Evolutionary conservation across 2,113 vertebrate species (phyloP).

Genomic region (Centropus unirufus): DNA sequence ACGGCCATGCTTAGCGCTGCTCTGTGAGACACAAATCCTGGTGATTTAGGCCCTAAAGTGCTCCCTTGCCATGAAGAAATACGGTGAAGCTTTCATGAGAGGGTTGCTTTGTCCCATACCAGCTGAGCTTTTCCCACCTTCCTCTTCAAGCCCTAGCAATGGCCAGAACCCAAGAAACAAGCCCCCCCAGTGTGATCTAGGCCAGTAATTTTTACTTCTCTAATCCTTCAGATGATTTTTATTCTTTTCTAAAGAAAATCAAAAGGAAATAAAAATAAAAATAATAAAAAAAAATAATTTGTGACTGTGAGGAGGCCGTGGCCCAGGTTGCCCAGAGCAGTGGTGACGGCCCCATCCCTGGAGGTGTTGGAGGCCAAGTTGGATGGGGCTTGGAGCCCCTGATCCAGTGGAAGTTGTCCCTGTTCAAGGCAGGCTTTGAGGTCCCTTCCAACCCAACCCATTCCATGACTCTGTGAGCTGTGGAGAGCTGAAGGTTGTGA

Average conservation of each 20-base stretch:
- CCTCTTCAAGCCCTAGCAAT: background rate
- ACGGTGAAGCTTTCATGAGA: background rate
- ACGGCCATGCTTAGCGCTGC: rapidly evolving
- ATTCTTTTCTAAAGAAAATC: background rate
- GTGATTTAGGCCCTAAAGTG: background rate
- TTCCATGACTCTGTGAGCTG: too few species aligned
- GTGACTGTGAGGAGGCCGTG: too few species aligned
- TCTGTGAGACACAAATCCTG: background rate
- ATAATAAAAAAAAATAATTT: too few species aligned
- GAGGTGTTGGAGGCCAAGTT: too few species aligned
- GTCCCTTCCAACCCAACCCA: too few species aligned
- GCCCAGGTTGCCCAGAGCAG: too few species aligned
- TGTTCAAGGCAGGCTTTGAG: too few species aligned
- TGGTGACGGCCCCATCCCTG: too few species aligned
- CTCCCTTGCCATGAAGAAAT: background rate
- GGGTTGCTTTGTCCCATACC: background rate
- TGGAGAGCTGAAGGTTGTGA: too few species aligned
- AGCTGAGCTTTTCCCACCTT: background rate
- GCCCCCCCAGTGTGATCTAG: rapidly evolving
- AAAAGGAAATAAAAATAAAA: background rate
- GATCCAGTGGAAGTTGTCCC: too few species aligned
- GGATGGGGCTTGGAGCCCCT: too few species aligned
- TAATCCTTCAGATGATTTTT: background rate
- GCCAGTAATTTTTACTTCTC: background rate
- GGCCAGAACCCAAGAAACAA: background rate